Conservation (phyloP, 2,888 invertebrate species). For the Cataglyphis altisquamis region DNA sequence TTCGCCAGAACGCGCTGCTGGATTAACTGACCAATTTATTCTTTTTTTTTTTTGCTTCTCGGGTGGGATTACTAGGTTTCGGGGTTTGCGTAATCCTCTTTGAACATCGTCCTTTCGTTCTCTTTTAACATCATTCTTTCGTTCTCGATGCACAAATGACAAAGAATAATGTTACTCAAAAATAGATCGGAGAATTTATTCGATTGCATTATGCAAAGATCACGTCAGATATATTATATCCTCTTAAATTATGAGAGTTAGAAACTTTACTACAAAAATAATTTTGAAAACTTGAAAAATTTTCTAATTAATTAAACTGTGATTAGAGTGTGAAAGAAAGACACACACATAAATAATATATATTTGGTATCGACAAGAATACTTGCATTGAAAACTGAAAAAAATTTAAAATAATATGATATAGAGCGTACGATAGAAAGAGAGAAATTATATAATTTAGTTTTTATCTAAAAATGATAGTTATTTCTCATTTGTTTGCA, state of each 20-base stretch:
- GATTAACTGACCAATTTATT: slow-evolving; percentile 58
- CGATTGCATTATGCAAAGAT: not conserved
- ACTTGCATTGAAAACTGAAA: too few species aligned
- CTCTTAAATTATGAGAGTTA: not conserved
- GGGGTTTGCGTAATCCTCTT: slow-evolving; percentile 64
- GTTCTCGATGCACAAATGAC: not conserved
- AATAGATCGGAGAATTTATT: slow-evolving; percentile 6
- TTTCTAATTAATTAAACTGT: not conserved
- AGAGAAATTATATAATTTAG: not conserved
- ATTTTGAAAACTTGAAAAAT: not conserved
- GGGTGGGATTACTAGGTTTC: slow-evolving; percentile 50
- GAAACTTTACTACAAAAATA: not conserved
- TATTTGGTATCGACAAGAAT: not conserved
- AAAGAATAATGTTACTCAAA: slow-evolving; percentile 19
- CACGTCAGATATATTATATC: not conserved
- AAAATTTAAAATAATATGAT: not conserved
- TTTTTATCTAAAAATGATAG: not conserved
- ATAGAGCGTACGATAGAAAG: not conserved
- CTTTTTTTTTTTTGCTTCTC: slow-evolving; percentile 11
- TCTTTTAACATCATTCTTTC: not conserved
- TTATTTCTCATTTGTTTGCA: not conserved
- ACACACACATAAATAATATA: too few species aligned
- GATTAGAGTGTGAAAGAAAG: not conserved
- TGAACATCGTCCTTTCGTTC: slow-evolving; percentile 6
- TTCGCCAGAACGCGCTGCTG: slow-evolving; percentile 47